Percentiles rank a stretch among this genome's conserved stretches.
Evolutionary conservation across 1,140 invertebrate genomes (phyloP).

Genomic region (Rhopalosiphum padi): DNA sequence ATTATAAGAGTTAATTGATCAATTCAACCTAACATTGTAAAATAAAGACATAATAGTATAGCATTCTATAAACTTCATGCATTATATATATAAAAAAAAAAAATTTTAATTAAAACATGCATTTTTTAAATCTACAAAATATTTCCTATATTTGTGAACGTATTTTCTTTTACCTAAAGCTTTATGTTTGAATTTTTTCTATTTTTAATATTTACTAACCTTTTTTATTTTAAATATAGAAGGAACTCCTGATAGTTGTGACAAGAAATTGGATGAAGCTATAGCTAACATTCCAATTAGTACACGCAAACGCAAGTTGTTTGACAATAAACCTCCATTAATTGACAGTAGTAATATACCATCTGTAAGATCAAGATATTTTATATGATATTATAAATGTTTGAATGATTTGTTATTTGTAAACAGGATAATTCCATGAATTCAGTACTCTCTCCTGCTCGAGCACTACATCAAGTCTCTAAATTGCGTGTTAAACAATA

Average conservation of each 20-base stretch:
- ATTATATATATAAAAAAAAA: too few species aligned
- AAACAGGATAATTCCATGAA: background rate
- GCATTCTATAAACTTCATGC: too few species aligned
- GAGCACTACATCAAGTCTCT: background rate
- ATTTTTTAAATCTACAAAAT: too few species aligned
- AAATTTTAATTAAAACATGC: too few species aligned
- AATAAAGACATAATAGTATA: background rate
- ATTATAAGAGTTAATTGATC: too few species aligned
- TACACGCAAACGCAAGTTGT: constrained; percentile 28
- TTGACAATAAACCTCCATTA: constrained; percentile 41
- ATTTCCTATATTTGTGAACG: too few species aligned
- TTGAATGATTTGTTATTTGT: background rate
- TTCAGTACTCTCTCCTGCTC: background rate
- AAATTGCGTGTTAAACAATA: constrained; percentile 37
- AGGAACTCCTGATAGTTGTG: constrained; percentile 12
- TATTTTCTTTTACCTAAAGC: too few species aligned
- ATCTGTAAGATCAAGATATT: background rate
- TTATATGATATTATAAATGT: background rate
- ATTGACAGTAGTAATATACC: constrained; percentile 31
- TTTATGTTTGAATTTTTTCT: too few species aligned
- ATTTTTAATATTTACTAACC: background rate
- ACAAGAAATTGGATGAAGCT: background rate
- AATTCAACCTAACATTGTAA: background rate
- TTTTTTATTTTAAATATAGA: background rate
- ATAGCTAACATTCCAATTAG: constrained; percentile 34